A percentile compares a stretch with the other conserved stretches of the same genome.
These are phyloP conservation scores for Perca flavescens DNA, from an alignment of 2,113 vertebrate genomes.

Conservation along the genomic window DNA sequence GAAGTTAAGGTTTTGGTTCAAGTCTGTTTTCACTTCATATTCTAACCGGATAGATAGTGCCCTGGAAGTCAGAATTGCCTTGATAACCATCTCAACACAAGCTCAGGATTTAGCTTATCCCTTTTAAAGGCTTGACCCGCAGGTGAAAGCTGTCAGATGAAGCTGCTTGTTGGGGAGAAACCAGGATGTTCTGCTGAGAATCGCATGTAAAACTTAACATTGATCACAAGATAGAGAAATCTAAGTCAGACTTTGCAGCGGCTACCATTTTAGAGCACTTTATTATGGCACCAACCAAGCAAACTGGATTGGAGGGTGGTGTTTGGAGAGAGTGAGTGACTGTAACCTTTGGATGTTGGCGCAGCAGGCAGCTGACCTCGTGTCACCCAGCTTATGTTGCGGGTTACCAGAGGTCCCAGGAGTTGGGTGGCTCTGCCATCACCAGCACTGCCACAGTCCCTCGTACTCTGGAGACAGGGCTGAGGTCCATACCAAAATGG, in stretches of 20 bases:
- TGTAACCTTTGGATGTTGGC: constrained; percentile 48
- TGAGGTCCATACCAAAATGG: constrained; percentile 72
- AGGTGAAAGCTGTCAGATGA: constrained; percentile 23
- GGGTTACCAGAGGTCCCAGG: constrained; percentile 37
- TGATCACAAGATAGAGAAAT: not conserved
- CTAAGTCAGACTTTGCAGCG: not conserved
- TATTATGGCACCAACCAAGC: not conserved
- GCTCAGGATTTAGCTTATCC: constrained; percentile 33
- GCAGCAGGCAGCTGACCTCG: constrained; percentile 34
- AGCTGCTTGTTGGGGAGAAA: constrained; percentile 6
- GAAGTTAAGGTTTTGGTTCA: not conserved
- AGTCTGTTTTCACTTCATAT: not conserved
- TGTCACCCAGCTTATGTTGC: constrained; percentile 30
- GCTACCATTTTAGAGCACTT: not conserved
- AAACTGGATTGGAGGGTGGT: not conserved
- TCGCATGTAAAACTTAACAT: too few relatives aligned
- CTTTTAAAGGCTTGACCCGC: constrained; percentile 35
- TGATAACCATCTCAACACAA: constrained; percentile 37
- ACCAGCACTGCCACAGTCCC: constrained; percentile 20
- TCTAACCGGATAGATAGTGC: constrained; percentile 16
- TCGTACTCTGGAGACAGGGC: constrained; percentile 33
- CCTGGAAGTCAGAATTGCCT: constrained; percentile 4
- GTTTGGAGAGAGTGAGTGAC: constrained; percentile 34
- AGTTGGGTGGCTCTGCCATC: constrained; percentile 27
- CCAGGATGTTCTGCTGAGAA: constrained; percentile 4